Evolutionary conservation across 2,888 invertebrate genomes (phyloP), one percentile per base, ranked within the genome.

Genomic region (Euzophera pinguis): DNA sequence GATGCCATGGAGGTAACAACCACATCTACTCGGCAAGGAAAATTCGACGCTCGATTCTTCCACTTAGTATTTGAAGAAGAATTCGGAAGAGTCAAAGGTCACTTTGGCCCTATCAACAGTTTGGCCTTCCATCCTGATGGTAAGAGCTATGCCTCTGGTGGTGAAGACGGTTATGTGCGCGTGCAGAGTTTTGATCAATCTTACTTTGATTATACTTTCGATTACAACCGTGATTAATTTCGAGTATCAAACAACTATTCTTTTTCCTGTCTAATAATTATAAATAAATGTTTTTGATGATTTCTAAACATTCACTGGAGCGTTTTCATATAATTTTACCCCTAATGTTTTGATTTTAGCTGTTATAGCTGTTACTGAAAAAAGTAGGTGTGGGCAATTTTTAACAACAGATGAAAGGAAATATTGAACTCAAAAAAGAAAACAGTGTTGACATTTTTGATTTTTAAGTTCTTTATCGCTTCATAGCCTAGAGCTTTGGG

Each of bases 1-100:
- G 99, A 99, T 83, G 99, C 99, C 53, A 99, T 99, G 97, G 98
- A 98, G 74, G 99, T 99, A 55, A 98, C 98, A 42, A 98, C 97
- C 1, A 99, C 98, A 0, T 97, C 97, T 0, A 94, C 98, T 0
- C 93, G 97, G 65, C 94, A 97, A 57, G 99, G 99, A 50, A 99
- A 99, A 91, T 99, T 99, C 79, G 99, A 99, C 81, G 98, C 95
- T 83, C 83, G 94, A 42, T 97, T 99, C 91, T 99, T 96, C 92
- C 98, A 99, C 82, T 90, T 98, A 69, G 95, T 99, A 17, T 99
- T 98, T 82, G 98, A 98, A 86, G 98, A 99, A 75, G 99, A 99
- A 78, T 99, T 99, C 84, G 98, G 96, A 0, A 92, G 98, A 56
- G 95, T 99, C n/a, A 99, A 99, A 81, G 99, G 99, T 53, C 99